A percentile compares a stretch with the other conserved stretches of the same genome.
Evolutionary conservation across 2,113 vertebrate genomes (phyloP).

Genomic region (Ophiodon elongatus): DNA sequence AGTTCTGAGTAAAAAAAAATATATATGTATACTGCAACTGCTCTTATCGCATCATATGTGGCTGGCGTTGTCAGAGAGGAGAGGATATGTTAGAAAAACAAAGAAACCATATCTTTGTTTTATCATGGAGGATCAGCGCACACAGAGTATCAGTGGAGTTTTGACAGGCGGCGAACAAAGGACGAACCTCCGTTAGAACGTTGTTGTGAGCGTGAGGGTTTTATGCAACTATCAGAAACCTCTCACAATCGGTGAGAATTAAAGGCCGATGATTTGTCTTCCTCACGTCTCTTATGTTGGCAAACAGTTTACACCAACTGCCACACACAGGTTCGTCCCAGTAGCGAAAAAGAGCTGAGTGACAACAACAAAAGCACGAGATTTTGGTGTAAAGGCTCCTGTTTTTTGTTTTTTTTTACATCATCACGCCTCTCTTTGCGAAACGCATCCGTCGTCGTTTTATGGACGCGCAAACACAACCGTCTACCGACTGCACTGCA

Average conservation of each 20-base stretch:
- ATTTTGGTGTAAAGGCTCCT: neutral
- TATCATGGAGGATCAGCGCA: constrained; percentile 1
- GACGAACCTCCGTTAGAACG: constrained; percentile 1
- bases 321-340: constrained; percentile 3
- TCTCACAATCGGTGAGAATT: constrained; percentile 35
- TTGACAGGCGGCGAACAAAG: neutral
- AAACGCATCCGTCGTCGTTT: neutral
- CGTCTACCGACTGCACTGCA: neutral
- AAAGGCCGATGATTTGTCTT: constrained; percentile 12
- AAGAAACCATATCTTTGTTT: constrained; percentile 19
- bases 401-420: constrained; percentile 26
- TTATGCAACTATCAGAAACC: constrained; percentile 64
- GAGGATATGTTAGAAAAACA: constrained; percentile 12
- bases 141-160: neutral
- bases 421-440: neutral
- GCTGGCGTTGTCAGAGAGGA: constrained; percentile 17
- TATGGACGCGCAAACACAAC: neutral
- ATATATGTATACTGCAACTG: constrained; percentile 23
- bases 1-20: constrained; percentile 11
- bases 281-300: constrained; percentile 11
- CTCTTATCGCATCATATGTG: constrained; percentile 21
- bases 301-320: constrained; percentile 13
- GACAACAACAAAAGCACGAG: neutral
- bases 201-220: constrained; percentile 31
- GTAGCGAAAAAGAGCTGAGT: constrained; percentile 15